Conservation (phyloP, 2,113 vertebrate species). For the Heterotilapia buettikoferi region DNA sequence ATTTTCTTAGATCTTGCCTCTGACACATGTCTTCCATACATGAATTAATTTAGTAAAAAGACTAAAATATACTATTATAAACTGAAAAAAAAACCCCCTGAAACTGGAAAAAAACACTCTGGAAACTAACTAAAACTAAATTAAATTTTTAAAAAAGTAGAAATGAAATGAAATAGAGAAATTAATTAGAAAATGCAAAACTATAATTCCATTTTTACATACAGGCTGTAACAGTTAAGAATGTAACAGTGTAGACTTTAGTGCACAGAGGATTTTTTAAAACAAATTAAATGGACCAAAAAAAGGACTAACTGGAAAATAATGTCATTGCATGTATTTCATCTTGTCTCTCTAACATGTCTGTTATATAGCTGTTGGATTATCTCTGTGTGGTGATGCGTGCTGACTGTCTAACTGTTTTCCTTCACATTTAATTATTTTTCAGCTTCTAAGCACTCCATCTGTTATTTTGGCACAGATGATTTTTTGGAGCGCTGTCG, state of each 20-base stretch:
- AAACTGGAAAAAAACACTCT: neutral
- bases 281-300: neutral
- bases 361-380: neutral
- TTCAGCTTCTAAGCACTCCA: neutral
- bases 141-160: neutral
- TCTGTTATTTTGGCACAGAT: slow-evolving; percentile 7
- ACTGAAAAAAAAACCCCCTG: rapidly evolving
- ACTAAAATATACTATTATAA: neutral
- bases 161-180: neutral
- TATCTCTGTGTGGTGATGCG: neutral
- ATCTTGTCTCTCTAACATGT: neutral
- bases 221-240: neutral
- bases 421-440: slow-evolving; percentile 1
- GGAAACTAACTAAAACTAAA: neutral
- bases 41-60: neutral
- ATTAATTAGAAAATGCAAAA: neutral
- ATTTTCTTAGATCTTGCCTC: neutral
- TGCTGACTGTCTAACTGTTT: neutral
- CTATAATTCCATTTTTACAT: neutral
- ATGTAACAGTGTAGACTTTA: neutral
- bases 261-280: neutral
- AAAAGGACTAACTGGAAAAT: neutral
- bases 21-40: neutral
- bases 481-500: neutral
- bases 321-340: neutral